phyloP scores from a whole-genome alignment of 1,140 invertebrate genomes.

The Bursaphelenchus mucronatus region DNA sequence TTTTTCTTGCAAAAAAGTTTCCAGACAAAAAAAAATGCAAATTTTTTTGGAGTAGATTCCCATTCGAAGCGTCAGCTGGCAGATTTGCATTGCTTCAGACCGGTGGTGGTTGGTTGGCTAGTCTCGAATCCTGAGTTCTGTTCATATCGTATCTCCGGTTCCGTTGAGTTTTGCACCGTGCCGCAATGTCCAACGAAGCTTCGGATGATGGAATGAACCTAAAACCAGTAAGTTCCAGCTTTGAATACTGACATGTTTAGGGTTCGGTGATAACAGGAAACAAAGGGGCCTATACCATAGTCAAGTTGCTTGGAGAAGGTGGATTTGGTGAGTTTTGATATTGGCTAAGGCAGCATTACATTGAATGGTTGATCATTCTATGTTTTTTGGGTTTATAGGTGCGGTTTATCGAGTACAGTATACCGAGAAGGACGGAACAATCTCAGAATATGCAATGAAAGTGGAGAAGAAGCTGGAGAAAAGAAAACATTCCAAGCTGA shows the following conservation, averaged over 20 bases:
- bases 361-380: slow-evolving; percentile 14
- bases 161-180: too few relatives aligned
- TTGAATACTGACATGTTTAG: not conserved
- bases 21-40: too few relatives aligned
- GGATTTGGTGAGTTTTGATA: slow-evolving; percentile 30
- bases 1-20: too few relatives aligned
- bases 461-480: slow-evolving; percentile 32
- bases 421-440: slow-evolving; percentile 5
- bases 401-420: slow-evolving; percentile 21
- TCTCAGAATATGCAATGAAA: slow-evolving; percentile 31
- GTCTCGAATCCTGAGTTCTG: too few relatives aligned
- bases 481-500: slow-evolving; percentile 31
- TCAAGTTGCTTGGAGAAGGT: slow-evolving; percentile 39
- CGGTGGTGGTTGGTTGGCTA: too few relatives aligned
- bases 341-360: slow-evolving; percentile 29
- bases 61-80: too few relatives aligned
- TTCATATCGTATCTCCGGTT: too few relatives aligned
- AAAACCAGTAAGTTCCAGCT: not conserved
- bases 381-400: slow-evolving; percentile 2
- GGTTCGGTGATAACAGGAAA: not conserved
- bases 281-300: slow-evolving; percentile 17
- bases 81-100: too few relatives aligned
- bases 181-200: too few relatives aligned
- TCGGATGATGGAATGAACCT: not conserved
- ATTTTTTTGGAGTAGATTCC: too few relatives aligned